Base-by-base conservation (phyloP, 2,888 invertebrate species). In the Macrosoma leucophasiata region DNA sequence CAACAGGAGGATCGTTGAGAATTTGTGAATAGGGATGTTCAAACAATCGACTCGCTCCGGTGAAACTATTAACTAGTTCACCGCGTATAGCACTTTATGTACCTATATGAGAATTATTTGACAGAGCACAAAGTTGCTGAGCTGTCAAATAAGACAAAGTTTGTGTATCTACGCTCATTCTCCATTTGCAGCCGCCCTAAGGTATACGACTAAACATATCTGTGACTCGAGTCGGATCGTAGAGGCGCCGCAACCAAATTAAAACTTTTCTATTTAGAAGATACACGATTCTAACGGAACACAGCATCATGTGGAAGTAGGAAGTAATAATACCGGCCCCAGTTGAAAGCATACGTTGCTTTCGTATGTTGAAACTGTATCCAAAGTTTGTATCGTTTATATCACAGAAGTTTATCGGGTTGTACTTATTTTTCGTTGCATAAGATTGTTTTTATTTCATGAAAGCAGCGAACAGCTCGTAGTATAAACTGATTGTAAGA, bases 211-310 rank as follows among this genome's bases (percentile, higher is more conserved):
- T n/a, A n/a, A n/a, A n/a, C n/a, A n/a, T n/a, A n/a, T n/a, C n/a
- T n/a, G n/a, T n/a, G n/a, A n/a, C n/a, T n/a, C n/a, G n/a, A n/a
- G n/a, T n/a, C n/a, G n/a, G n/a, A n/a, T n/a, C n/a, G n/a, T n/a
- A n/a, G n/a, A n/a, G 35, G 40, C 51, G 60, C 62, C 64, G 55
- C 63, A 59, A 50, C 62, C n/a, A 53, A 69, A 71, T 74, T 69
- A 69, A 73, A 74, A 75, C 72, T 75, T 75, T 71, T 58, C 60
- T 65, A 63, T 67, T 70, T 69, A 63, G 59, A 64, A 63, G 62
- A 69, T 59, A 62, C 65, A 61, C 53, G 43, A 46, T 50, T 50
- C 50, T 43, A 47, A 53, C 55, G 13, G 47, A 46, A 35, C 52
- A 35, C 29, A 47, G 48, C 51, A 26, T 32, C 55, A 56, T 58